Conservation (phyloP, 2,888 invertebrate genomes). For the Eilema depressum region DNA sequence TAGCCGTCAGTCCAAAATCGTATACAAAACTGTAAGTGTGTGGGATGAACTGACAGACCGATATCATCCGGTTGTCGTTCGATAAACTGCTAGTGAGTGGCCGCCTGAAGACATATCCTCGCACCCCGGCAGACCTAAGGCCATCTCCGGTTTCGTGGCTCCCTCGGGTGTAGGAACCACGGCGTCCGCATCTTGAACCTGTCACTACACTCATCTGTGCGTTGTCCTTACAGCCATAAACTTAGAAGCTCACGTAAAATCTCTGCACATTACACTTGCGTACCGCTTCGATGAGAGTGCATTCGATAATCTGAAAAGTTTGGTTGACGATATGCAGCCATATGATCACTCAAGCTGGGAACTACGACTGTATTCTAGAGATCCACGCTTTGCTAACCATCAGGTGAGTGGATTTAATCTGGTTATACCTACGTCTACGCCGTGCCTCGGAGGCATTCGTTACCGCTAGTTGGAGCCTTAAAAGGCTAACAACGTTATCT, state of each 20-base stretch:
- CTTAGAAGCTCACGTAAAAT: slow-evolving; percentile 93
- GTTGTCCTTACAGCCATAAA: slow-evolving; percentile 86
- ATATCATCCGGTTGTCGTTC: too few relatives aligned
- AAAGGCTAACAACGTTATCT: too few relatives aligned
- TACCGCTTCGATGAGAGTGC: slow-evolving; percentile 93
- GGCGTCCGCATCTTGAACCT: background rate
- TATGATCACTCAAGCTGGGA: slow-evolving; percentile 92
- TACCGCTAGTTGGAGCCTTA: too few relatives aligned
- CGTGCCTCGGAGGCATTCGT: too few relatives aligned
- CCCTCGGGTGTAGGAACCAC: too few relatives aligned
- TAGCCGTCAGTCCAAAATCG: too few relatives aligned
- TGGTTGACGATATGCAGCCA: slow-evolving; percentile 91
- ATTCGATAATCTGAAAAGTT: slow-evolving; percentile 90
- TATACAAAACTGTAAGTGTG: too few relatives aligned
- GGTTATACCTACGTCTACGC: background rate
- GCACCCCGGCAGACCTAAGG: too few relatives aligned
- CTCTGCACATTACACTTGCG: slow-evolving; percentile 95
- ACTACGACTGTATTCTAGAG: slow-evolving; percentile 94
- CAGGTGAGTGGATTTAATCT: slow-evolving; percentile 57
- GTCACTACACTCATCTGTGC: background rate
- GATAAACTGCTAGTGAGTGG: too few relatives aligned
- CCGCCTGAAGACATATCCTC: too few relatives aligned
- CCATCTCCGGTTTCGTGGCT: too few relatives aligned
- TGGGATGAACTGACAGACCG: too few relatives aligned
- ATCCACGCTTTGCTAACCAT: slow-evolving; percentile 91